phyloP scores from a whole-genome alignment of 2,113 vertebrate genomes.

The Tragelaphus imberbis region DNA sequence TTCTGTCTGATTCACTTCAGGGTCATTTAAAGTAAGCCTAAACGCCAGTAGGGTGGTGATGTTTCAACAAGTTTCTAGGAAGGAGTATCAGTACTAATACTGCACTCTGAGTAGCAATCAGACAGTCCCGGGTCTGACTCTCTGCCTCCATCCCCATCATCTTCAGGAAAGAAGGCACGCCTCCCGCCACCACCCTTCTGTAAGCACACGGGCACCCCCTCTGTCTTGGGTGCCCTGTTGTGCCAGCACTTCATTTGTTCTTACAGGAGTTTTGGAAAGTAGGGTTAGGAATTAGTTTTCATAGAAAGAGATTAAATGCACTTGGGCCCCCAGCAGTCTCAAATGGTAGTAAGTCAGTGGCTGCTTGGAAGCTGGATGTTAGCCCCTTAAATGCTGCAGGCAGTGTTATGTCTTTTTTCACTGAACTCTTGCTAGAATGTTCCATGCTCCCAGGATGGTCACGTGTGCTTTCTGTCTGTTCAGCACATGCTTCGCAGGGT shows the following conservation, averaged over 20 bases:
- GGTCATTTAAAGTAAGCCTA: slow-evolving; percentile 36
- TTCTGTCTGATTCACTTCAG: neutral
- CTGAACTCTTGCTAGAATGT: neutral
- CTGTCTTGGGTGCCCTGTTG: neutral
- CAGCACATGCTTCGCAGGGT: too few relatives aligned
- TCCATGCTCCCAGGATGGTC: neutral
- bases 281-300: neutral
- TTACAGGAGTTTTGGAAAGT: accelerated
- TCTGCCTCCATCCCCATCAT: accelerated
- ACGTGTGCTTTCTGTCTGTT: neutral
- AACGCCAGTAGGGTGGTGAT: neutral
- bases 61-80: neutral
- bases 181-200: accelerated
- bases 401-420: neutral
- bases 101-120: neutral
- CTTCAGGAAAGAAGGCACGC: neutral
- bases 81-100: neutral
- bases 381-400: neutral
- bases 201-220: neutral
- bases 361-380: neutral
- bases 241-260: neutral
- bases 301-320: neutral
- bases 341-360: neutral
- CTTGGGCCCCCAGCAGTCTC: neutral
- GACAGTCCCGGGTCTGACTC: accelerated